Evolutionary conservation across 2,888 invertebrate genomes (phyloP).

Genomic region (Pseudoips prasinana): DNA sequence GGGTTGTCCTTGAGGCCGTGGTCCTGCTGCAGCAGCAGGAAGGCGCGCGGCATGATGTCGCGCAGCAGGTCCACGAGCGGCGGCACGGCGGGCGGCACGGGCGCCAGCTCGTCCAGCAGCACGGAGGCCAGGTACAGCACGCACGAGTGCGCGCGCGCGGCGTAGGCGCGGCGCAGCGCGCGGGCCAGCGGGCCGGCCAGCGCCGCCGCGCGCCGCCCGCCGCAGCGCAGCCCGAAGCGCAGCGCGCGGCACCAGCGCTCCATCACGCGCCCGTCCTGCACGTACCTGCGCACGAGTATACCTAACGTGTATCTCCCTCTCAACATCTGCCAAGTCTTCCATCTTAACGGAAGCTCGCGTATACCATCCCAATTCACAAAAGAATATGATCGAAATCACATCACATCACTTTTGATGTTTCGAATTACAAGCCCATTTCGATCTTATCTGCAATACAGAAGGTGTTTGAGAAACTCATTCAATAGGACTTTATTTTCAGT

Average conservation of each 20-base stretch:
- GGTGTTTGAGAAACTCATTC: no score
- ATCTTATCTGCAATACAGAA: no score
- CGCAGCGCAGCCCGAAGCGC: constrained; percentile 93
- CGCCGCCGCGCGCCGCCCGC: constrained; percentile 88
- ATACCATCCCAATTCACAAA: no score
- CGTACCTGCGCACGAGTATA: no score
- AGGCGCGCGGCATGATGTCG: constrained; percentile 91
- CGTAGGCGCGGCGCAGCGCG: constrained; percentile 86
- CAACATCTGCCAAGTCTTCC: no score
- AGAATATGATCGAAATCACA: no score
- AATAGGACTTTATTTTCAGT: no score
- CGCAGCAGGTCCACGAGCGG: constrained; percentile 93
- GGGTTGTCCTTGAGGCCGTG: constrained; percentile 95
- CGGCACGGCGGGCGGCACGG: constrained; percentile 85
- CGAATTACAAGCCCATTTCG: no score
- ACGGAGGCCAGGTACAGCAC: constrained; percentile 91
- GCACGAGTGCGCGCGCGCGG: constrained; percentile 88
- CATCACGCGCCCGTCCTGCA: constrained; percentile 90
- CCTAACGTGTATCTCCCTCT: no score
- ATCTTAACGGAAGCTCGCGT: no score
- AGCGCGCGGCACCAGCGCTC: constrained; percentile 96
- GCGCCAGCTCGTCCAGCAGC: constrained; percentile 89
- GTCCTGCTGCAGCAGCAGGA: constrained; percentile 88
- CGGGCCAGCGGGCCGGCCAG: constrained; percentile 84
- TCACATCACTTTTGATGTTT: no score